A percentile compares a stretch with the other conserved stretches of the same genome.
Evolutionary conservation across 2,113 vertebrate species (phyloP).

Genomic region (Thryonomys swinderianus): DNA sequence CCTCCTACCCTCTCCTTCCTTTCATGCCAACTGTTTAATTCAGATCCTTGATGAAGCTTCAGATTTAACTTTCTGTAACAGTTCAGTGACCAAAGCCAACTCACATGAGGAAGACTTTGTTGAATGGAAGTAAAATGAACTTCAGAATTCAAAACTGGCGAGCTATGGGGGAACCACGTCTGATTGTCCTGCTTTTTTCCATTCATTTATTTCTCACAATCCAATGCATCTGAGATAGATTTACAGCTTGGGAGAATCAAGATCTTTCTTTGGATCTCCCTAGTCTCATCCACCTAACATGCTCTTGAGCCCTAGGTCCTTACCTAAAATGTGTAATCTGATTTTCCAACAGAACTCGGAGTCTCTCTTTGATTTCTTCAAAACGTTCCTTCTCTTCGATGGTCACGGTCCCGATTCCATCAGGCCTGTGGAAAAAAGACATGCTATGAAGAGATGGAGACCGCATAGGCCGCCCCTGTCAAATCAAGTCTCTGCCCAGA

Average conservation of each 20-base stretch:
- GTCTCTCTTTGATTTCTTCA: constrained; percentile 98
- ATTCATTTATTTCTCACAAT: not conserved
- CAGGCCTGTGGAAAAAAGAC: constrained; percentile 91
- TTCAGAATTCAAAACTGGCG: not conserved
- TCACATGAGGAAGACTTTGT: not conserved
- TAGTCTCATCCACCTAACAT: not conserved
- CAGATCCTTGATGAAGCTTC: not conserved
- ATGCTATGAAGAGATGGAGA: constrained; percentile 75
- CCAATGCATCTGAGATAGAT: not conserved
- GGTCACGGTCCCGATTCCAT: constrained; percentile 97
- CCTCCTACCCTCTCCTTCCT: not conserved
- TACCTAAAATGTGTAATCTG: constrained; percentile 99
- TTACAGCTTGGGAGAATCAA: constrained; percentile 6
- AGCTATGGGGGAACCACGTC: not conserved
- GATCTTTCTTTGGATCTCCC: not conserved
- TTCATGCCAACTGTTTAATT: not conserved
- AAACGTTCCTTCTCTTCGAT: constrained; percentile 98
- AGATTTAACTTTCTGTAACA: not conserved
- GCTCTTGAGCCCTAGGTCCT: constrained; percentile 48
- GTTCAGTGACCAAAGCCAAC: not conserved
- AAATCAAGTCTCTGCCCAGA: constrained; percentile 70
- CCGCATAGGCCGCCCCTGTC: constrained; percentile 64
- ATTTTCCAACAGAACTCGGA: constrained; percentile 97
- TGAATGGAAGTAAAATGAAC: constrained; percentile 6
- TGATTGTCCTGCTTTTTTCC: not conserved